These are phyloP conservation scores for Gasterosteus aculeatus DNA, from an alignment of 2,113 vertebrate species.

Conservation along the genomic window DNA sequence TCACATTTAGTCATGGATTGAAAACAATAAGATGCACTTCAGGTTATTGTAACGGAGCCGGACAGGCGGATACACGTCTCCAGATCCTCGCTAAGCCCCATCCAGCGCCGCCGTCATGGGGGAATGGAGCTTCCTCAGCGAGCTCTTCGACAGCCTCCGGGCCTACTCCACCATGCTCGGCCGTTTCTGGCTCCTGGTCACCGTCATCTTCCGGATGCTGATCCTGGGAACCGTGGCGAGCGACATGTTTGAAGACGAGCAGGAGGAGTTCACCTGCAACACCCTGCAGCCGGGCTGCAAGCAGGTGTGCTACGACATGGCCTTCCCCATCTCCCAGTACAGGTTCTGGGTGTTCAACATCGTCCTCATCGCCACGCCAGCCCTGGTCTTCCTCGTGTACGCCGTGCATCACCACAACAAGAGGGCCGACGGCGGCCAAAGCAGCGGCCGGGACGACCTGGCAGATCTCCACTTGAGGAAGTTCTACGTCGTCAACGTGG, in stretches of 20 bases:
- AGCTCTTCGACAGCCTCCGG: constrained; percentile 87
- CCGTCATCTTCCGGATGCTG: constrained; percentile 92
- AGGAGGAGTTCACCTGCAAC: constrained; percentile 91
- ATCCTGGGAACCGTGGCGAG: constrained; percentile 91
- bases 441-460: accelerated
- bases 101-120: constrained; percentile 77
- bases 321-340: constrained; percentile 94
- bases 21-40: background rate
- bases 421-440: background rate
- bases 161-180: constrained; percentile 90
- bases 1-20: background rate
- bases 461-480: constrained; percentile 27
- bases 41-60: constrained; percentile 21
- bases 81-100: background rate
- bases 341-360: constrained; percentile 97
- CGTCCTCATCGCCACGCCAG: constrained; percentile 89
- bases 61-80: background rate
- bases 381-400: constrained; percentile 89
- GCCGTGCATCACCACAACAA: constrained; percentile 86
- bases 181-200: constrained; percentile 91
- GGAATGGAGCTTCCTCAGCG: constrained; percentile 89
- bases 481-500: constrained; percentile 86
- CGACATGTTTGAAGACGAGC: constrained; percentile 92
- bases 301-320: constrained; percentile 90
- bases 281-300: constrained; percentile 93